Percentiles rank a stretch among this genome's conserved stretches.
Conservation (phyloP, 2,888 invertebrate species). For the Philereme transversata region DNA sequence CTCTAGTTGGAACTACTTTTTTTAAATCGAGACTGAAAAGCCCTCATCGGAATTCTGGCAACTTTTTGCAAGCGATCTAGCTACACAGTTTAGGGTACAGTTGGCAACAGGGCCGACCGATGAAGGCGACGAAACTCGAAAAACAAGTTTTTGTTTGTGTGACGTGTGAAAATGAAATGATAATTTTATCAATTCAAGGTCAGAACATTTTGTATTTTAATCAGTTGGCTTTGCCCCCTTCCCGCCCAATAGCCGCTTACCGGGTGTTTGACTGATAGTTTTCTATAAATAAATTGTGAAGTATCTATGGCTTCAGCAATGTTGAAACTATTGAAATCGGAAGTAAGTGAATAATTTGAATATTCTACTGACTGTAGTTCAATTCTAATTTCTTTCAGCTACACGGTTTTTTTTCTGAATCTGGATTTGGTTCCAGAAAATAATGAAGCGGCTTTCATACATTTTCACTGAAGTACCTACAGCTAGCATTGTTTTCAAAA, state of each 20-base stretch:
- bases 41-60: too few relatives aligned
- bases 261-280: conserved; percentile 26
- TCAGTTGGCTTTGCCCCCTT: conserved; percentile 67
- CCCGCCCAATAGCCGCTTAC: conserved; percentile 51
- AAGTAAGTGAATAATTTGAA: conserved; percentile 62
- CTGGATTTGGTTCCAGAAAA: background rate
- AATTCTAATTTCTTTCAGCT: background rate
- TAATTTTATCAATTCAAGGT: conserved; percentile 80
- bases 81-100: too few relatives aligned
- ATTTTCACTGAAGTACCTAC: background rate
- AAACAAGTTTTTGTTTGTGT: conserved; percentile 25
- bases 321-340: conserved; percentile 73
- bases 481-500: conserved; percentile 33
- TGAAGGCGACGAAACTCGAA: too few relatives aligned
- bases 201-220: conserved; percentile 72
- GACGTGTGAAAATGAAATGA: conserved; percentile 45
- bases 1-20: too few relatives aligned
- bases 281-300: conserved; percentile 28
- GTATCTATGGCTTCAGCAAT: conserved; percentile 68
- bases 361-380: background rate
- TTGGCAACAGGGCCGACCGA: too few relatives aligned
- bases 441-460: too few relatives aligned
- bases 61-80: too few relatives aligned
- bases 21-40: too few relatives aligned
- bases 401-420: background rate